Evolutionary conservation across 2,113 vertebrate genomes (phyloP).

Genomic region (Porphyrio hochstetteri): DNA sequence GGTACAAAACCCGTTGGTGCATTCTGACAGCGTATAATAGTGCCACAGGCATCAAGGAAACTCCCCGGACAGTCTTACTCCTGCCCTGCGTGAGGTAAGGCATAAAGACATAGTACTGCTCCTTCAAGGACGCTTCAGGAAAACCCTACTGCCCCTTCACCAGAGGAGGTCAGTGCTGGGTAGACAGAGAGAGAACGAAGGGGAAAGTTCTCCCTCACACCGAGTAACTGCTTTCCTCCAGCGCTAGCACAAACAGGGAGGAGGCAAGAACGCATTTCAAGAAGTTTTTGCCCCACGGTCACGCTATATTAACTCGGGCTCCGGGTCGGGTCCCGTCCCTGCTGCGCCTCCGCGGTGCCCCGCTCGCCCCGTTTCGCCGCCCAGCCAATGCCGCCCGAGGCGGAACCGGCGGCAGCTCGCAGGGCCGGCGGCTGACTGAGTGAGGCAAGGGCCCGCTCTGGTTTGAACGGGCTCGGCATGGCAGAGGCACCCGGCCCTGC

Average conservation of each 20-base stretch:
- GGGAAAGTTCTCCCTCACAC: background rate
- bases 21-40: background rate
- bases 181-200: background rate
- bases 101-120: fast-evolving
- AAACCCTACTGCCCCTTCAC: background rate
- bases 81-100: background rate
- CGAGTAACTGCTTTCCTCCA: background rate
- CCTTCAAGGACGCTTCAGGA: background rate
- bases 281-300: background rate
- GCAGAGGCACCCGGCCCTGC: background rate
- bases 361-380: background rate
- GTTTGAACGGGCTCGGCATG: background rate
- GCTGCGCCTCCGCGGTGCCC: background rate
- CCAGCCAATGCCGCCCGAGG: no score
- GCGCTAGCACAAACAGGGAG: fast-evolving
- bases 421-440: background rate
- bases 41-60: background rate
- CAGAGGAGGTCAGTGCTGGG: background rate
- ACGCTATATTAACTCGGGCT: background rate
- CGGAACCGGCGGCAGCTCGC: background rate
- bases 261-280: background rate
- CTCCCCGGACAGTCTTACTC: background rate
- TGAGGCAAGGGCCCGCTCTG: fast-evolving
- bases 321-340: fast-evolving
- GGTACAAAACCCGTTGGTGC: background rate